Evolutionary conservation across 92 coral and sea anemone species (phyloP), one percentile per base, ranked within the genome.

Genomic region (Pocillopora meandrina): DNA sequence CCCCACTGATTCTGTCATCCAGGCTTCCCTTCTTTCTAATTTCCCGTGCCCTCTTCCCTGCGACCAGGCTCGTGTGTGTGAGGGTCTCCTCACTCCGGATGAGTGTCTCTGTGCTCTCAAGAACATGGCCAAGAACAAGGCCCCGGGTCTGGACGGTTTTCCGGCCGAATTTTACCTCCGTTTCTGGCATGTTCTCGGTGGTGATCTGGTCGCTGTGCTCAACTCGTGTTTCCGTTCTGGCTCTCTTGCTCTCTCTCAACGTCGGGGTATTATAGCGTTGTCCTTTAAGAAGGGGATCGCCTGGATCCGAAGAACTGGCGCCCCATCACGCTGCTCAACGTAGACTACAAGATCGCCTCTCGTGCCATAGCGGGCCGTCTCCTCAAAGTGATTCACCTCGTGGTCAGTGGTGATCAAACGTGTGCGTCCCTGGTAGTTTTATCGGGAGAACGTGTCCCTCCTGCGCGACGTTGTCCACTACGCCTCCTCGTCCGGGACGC

Each of bases 71-170:
- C 0, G 35, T 2, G 70, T 35, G 1, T 92, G 93, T 35, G 93
- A 92, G 31, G 93, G 93, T 10, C 58, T 23, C 10, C 79, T 93
- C 34, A 35, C 88, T 0, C 6, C 35, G 1, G 71, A 60, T 2
- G 97, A 93, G 76, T 85, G 88, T 16, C 59, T 31, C 0, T 0
- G 1, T 3, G 92, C 92, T 2, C 72, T 93, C 9, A 17, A 52
- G 2, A 82, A 82, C 16, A 90, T 93, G 90, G 57, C 85, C 0
- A 23, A 23, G 0, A 20, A n/a, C 35, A 90, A 91, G 34, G 18
- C 90, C 0, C 93, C 92, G 2, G 96, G 92, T 1, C 5, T 77
- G 1, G 96, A 90, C 64, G 93, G 93, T 0, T 79, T 93, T 2
- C 94, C 97, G 0, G 81, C 71, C 12, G 94, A 91, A 66, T 91